These are phyloP conservation scores for Dinoponera quadriceps DNA, from an alignment of 1,140 invertebrate species.

Conservation along the genomic window DNA sequence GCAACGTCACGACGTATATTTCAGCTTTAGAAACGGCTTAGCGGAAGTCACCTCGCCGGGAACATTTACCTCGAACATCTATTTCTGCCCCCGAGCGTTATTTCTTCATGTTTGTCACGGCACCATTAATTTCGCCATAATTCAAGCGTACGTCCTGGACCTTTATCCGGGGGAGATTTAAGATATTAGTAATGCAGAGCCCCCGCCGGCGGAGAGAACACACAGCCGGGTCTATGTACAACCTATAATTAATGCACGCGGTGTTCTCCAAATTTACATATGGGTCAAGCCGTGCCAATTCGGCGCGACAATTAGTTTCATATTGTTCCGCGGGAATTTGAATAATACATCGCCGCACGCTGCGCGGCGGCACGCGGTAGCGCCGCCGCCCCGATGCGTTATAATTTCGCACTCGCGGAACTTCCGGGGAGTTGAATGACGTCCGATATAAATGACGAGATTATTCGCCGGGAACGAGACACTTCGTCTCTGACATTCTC, in stretches of 20 bases:
- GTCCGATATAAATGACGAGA: slow-evolving; percentile 66
- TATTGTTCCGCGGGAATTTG: slow-evolving; percentile 57
- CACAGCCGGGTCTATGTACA: slow-evolving; percentile 50
- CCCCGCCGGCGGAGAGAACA: slow-evolving; percentile 31
- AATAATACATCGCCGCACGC: slow-evolving; percentile 50
- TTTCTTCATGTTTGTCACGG: slow-evolving; percentile 75
- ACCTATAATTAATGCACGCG: slow-evolving; percentile 77
- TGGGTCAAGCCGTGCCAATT: slow-evolving; percentile 67
- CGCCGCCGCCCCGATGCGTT: slow-evolving; percentile 45
- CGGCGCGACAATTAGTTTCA: slow-evolving; percentile 61
- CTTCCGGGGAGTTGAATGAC: slow-evolving; percentile 60
- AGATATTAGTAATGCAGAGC: slow-evolving; percentile 75
- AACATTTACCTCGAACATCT: slow-evolving; percentile 66
- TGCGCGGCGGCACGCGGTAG: slow-evolving; percentile 6
- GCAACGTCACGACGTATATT: slow-evolving; percentile 32
- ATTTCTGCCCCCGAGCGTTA: slow-evolving; percentile 71
- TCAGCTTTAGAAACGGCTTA: slow-evolving; percentile 63
- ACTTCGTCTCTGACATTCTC: slow-evolving; percentile 72
- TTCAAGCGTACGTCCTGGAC: slow-evolving; percentile 68
- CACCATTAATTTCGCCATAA: slow-evolving; percentile 77
- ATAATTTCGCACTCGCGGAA: slow-evolving; percentile 22
- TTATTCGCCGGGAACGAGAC: slow-evolving; percentile 64
- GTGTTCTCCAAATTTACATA: slow-evolving; percentile 74
- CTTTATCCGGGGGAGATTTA: slow-evolving; percentile 65
- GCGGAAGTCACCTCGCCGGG: slow-evolving; percentile 41